Evolutionary conservation across 1,140 invertebrate genomes (phyloP).

Genomic region (Dufourea novaeangliae): DNA sequence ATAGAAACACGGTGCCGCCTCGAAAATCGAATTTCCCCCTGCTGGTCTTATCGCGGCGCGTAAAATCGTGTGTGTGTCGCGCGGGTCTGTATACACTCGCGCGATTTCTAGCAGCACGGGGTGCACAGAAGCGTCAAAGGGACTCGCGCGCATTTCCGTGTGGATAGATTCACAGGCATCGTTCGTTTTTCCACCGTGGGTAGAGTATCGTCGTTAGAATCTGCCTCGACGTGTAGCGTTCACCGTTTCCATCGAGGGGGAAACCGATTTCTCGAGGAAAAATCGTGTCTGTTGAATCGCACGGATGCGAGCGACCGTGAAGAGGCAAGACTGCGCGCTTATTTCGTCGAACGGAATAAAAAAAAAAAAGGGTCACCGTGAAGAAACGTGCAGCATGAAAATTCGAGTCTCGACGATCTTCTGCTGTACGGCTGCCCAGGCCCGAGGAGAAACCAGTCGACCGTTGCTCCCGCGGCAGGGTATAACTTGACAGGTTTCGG

Average conservation of each 20-base stretch:
- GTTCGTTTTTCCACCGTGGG: neutral
- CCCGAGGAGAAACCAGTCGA: too few relatives aligned
- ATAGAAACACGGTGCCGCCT: neutral
- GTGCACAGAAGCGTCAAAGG: constrained; percentile 40
- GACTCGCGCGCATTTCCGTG: constrained; percentile 35
- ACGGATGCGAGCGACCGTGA: neutral
- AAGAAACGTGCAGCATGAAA: neutral
- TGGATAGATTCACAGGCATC: constrained; percentile 24
- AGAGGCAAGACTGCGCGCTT: constrained; percentile 11
- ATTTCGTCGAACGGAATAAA: too few relatives aligned
- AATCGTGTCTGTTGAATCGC: neutral
- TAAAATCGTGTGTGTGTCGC: neutral
- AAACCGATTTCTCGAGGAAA: neutral
- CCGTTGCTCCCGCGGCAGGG: neutral
- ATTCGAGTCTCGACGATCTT: too few relatives aligned
- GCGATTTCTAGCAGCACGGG: constrained; percentile 31
- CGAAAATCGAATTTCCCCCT: constrained; percentile 51
- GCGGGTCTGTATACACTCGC: constrained; percentile 24
- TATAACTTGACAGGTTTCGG: neutral
- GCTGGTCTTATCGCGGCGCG: constrained; percentile 41
- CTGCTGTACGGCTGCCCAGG: too few relatives aligned
- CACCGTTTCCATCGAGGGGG: neutral
- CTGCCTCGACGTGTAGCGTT: constrained; percentile 6
- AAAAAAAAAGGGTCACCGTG: too few relatives aligned
- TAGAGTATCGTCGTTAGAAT: constrained; percentile 34